A percentile compares a stretch with the other conserved stretches of the same genome.
These are phyloP conservation scores for Cheilosia impressa DNA, from an alignment of 2,888 invertebrate species.

Conservation along the genomic window DNA sequence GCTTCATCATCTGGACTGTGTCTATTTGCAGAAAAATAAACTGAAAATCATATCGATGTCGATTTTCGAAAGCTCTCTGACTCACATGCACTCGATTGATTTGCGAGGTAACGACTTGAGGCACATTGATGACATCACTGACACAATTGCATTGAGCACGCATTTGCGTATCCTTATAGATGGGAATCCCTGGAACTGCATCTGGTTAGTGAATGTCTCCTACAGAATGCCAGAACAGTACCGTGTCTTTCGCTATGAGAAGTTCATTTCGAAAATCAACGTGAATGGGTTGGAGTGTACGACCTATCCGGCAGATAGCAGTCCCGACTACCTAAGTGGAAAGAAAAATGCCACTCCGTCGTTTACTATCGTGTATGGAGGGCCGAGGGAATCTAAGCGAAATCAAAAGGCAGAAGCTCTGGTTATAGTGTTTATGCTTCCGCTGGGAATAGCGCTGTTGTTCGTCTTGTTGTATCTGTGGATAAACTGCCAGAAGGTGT, in stretches of 20 bases:
- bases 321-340: not conserved
- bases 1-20: constrained; percentile 76
- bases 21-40: constrained; percentile 78
- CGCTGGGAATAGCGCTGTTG: constrained; percentile 81
- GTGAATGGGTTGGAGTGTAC: constrained; percentile 82
- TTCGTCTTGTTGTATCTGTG: constrained; percentile 81
- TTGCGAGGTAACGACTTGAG: constrained; percentile 78
- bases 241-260: constrained; percentile 80
- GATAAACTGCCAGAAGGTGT: constrained; percentile 82
- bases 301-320: constrained; percentile 72
- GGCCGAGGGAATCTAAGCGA: constrained; percentile 79
- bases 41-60: constrained; percentile 76
- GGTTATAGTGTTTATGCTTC: constrained; percentile 82
- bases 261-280: constrained; percentile 82
- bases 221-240: constrained; percentile 80
- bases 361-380: constrained; percentile 79
- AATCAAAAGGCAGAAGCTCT: constrained; percentile 81
- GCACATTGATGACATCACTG: constrained; percentile 41
- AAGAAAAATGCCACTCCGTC: constrained; percentile 21
- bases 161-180: constrained; percentile 79
- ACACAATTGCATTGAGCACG: constrained; percentile 28
- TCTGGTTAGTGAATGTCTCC: constrained; percentile 81
- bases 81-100: constrained; percentile 76
- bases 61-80: constrained; percentile 64
- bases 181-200: constrained; percentile 82